Conservation (phyloP, 2,797 vertebrate species). For the Borostomias antarcticus region DNA sequence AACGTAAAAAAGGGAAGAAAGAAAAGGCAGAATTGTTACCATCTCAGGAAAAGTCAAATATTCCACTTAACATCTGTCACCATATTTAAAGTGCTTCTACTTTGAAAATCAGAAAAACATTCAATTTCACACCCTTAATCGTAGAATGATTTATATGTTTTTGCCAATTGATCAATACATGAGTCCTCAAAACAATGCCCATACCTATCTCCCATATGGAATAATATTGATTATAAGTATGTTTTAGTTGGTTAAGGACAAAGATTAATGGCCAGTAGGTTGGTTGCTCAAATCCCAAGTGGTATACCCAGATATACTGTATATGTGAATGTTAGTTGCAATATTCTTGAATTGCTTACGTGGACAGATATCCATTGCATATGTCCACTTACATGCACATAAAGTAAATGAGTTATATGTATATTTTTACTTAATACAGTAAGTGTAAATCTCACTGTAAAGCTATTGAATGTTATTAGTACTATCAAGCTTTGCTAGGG, state of each 20-base stretch:
- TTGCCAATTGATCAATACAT: conserved; percentile 40
- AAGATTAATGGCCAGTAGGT: conserved; percentile 41
- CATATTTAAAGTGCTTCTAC: not conserved
- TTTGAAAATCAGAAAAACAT: not conserved
- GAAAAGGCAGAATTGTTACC: not conserved
- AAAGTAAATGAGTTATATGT: not conserved
- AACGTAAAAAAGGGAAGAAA: not conserved
- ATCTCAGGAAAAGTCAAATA: not conserved
- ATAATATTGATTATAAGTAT: conserved; percentile 42
- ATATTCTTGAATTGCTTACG: conserved; percentile 16
- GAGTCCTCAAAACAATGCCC: conserved; percentile 38
- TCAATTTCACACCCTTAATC: conserved; percentile 3
- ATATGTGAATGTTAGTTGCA: conserved; percentile 2
- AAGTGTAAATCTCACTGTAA: too few species aligned
- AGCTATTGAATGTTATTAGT: too few species aligned
- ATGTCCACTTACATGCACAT: not conserved
- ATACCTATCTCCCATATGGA: conserved; percentile 29
- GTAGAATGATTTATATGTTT: conserved; percentile 7
- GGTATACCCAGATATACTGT: conserved; percentile 20
- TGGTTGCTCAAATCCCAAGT: conserved; percentile 32
- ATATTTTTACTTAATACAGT: not conserved
- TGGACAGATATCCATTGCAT: conserved; percentile 11
- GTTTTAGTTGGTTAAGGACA: conserved; percentile 31
- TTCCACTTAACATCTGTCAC: not conserved
- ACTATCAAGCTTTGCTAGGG: too few species aligned